Base-by-base conservation (phyloP, 1,140 invertebrate genomes). In the Zaprionus tsacasi region DNA sequence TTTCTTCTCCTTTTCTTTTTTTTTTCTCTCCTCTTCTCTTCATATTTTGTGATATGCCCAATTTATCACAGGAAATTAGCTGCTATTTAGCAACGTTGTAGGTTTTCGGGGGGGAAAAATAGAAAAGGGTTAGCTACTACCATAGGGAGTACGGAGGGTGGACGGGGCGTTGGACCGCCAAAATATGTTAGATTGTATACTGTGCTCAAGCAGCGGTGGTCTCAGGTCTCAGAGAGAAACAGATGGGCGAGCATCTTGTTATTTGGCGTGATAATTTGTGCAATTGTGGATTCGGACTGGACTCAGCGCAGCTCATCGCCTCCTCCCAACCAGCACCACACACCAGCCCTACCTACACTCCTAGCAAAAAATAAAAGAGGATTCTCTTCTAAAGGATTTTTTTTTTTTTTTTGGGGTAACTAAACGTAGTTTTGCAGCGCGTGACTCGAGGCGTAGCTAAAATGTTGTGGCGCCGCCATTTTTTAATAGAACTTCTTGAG, bases 21-120 rank as follows among this genome's bases (percentile, higher is more conserved):
- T 70, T 27, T 43, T 66, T 15, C 30, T 59, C 25, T 66, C 11
- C 52, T 21, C 13, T 33, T 27, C 33, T 67, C 55, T 48, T 70
- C 36, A 33, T 57, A 43, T 59, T 55, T 56, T 59, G 75, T 83
- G 88, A 91, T 91, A 91, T 91, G 82, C 80, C 80, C 82, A 91
- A 88, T 91, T 91, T 91, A 91, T 91, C 78, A 83, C 82, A 88
- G 88, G 78, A 91, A 91, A 91, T 91, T 91, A 91, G 88, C 82
- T 91, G 88, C 88, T 91, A 91, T 91, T 91, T 91, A 91, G 81
- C 78, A 91, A 66, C 78, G 85, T 89, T 88, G 85, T 85, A 72
- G 87, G 74, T 77, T 76, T 78, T 48, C 21, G 21, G 21, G 17
- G 13, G n/a, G n/a, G 48, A 63, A 25, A 6, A 63, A 25, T 36